A percentile compares a stretch with the other conserved stretches of the same genome.
Conservation (phyloP, 2,888 invertebrate species). For the Diabrotica balteata region DNA sequence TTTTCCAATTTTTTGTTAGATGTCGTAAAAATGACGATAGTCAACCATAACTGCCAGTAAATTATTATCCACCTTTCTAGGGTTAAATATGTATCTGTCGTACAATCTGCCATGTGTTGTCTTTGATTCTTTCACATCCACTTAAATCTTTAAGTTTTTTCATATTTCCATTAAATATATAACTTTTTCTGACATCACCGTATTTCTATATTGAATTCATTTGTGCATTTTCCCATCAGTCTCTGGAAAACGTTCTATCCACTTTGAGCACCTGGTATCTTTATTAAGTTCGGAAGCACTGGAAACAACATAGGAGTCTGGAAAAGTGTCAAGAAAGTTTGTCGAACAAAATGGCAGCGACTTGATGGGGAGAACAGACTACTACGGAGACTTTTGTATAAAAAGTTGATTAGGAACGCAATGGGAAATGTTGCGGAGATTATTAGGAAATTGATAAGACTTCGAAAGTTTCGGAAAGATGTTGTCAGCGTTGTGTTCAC, state of each 20-base stretch:
- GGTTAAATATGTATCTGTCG: too few species aligned
- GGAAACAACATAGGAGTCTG: background rate
- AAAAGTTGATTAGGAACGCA: background rate
- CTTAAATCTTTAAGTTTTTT: too few species aligned
- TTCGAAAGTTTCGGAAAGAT: background rate
- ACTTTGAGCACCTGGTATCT: too few species aligned
- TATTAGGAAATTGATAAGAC: conserved; percentile 1
- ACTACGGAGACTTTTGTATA: background rate
- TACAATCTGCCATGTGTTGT: too few species aligned
- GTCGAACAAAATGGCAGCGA: background rate
- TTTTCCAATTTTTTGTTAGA: too few species aligned
- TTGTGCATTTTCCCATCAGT: conserved; percentile 14
- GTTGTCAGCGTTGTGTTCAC: too few species aligned
- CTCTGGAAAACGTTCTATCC: too few species aligned
- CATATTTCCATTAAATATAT: background rate
- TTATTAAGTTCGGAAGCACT: too few species aligned
- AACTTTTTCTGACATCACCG: background rate
- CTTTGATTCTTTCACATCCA: too few species aligned
- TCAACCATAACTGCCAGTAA: too few species aligned
- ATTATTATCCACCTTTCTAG: too few species aligned
- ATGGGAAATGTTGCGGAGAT: background rate
- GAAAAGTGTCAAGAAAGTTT: background rate
- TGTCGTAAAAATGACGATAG: too few species aligned
- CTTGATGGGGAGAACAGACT: background rate
- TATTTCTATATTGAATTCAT: conserved; percentile 11